phyloP scores from a whole-genome alignment of 2,113 vertebrate species.

The Apus apus region DNA sequence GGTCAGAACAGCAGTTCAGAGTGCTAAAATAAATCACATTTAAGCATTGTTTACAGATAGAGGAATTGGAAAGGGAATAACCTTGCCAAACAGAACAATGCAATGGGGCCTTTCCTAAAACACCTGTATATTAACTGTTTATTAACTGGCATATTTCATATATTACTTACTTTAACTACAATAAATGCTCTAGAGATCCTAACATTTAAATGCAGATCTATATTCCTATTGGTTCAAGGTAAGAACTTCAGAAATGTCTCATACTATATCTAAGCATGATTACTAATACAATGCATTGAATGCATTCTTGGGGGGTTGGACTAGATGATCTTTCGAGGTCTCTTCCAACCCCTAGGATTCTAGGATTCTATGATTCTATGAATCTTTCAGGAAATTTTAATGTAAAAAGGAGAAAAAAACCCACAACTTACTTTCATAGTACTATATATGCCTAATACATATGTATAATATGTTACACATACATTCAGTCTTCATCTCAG shows the following conservation, averaged over 20 bases:
- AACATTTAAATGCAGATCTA: not conserved
- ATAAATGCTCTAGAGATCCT: not conserved
- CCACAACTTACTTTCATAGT: not conserved
- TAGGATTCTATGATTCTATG: too few relatives aligned
- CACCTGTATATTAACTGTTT: conserved; percentile 26
- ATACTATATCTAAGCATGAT: not conserved
- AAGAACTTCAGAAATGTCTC: not conserved
- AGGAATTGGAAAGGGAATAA: conserved; percentile 11
- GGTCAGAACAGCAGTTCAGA: conserved; percentile 21
- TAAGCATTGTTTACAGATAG: not conserved
- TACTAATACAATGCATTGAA: not conserved
- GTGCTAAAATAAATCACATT: conserved; percentile 37
- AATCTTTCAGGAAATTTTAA: not conserved
- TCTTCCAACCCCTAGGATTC: too few relatives aligned
- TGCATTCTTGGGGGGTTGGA: too few relatives aligned
- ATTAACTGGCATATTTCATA: not conserved
- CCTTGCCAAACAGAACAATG: not conserved
- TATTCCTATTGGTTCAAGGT: not conserved
- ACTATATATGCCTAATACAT: not conserved
- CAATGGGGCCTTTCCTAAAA: not conserved
- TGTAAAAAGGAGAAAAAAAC: not conserved
- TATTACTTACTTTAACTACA: not conserved
- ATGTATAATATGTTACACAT: not conserved
- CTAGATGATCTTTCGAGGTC: too few relatives aligned
- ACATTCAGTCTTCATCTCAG: not conserved